These are phyloP conservation scores for Eurytoma adleriae DNA, from an alignment of 2,888 invertebrate species.

Conservation along the genomic window DNA sequence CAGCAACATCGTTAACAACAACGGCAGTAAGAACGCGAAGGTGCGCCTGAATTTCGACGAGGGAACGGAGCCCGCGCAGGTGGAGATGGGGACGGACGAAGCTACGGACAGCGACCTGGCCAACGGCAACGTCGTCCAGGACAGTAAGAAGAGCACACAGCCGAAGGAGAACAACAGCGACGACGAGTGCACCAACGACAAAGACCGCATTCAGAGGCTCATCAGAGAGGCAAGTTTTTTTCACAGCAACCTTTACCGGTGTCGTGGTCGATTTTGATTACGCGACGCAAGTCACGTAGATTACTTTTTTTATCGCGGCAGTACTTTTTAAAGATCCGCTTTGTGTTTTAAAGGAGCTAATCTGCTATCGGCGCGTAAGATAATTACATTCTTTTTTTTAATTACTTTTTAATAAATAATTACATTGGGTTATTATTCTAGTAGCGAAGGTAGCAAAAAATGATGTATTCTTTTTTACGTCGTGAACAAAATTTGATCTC, in stretches of 20 bases:
- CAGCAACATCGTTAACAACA: neutral
- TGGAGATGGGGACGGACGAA: conserved; percentile 47
- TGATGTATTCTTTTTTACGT: no score
- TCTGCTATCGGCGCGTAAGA: neutral
- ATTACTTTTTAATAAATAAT: no score
- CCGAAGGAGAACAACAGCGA: conserved; percentile 71
- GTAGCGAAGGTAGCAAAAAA: no score
- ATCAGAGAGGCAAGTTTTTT: conserved; percentile 79
- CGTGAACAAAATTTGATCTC: no score
- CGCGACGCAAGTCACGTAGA: no score
- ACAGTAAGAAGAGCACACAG: conserved; percentile 64
- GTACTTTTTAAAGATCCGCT: neutral
- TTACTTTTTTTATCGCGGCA: neutral
- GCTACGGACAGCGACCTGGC: conserved; percentile 46
- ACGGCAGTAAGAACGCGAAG: conserved; percentile 12
- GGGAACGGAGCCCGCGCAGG: conserved; percentile 58
- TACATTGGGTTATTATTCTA: no score
- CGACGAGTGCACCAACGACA: conserved; percentile 78
- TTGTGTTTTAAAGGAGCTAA: neutral
- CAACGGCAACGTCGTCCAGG: conserved; percentile 7
- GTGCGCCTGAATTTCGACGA: conserved; percentile 69
- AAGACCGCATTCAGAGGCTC: conserved; percentile 84
- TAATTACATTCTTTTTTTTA: neutral
- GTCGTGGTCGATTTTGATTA: no score
- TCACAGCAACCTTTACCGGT: neutral